A percentile compares a stretch with the other conserved stretches of the same genome.
Evolutionary conservation across 2,797 vertebrate species (phyloP).

Genomic region (Holocentrus rufus): DNA sequence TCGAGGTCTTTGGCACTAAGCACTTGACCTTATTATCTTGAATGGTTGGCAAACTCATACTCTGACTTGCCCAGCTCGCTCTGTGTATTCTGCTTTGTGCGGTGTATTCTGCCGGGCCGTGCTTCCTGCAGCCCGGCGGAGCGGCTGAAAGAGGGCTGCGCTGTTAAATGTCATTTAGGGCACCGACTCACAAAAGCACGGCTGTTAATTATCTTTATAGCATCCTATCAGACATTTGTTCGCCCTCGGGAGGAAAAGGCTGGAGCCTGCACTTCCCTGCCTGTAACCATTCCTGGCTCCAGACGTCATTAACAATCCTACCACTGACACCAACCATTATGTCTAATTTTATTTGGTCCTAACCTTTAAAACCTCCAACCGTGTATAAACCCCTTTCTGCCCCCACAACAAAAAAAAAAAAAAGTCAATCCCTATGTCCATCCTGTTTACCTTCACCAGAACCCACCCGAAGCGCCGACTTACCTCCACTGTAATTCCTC

Average conservation of each 20-base stretch:
- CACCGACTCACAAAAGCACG: constrained; percentile 33
- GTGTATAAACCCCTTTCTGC: neutral
- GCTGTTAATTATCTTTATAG: constrained; percentile 51
- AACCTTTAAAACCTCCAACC: neutral
- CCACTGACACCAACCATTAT: neutral
- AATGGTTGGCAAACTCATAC: constrained; percentile 25
- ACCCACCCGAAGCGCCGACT: neutral
- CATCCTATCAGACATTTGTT: constrained; percentile 55
- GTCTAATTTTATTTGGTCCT: constrained; percentile 23
- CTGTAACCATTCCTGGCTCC: constrained; percentile 14
- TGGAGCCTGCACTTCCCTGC: neutral
- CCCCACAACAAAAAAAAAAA: neutral
- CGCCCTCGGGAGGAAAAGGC: constrained; percentile 21
- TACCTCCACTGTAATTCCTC: neutral
- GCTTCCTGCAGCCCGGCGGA: constrained; percentile 21
- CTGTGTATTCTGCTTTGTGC: constrained; percentile 23
- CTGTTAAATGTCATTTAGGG: constrained; percentile 43
- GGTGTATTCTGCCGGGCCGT: neutral
- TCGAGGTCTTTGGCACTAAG: constrained; percentile 16
- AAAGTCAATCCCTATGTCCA: neutral
- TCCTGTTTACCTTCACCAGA: neutral
- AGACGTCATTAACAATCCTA: neutral
- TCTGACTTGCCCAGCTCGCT: constrained; percentile 17
- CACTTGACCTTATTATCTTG: constrained; percentile 16
- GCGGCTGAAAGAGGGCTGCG: constrained; percentile 20